Evolutionary conservation across 2,888 invertebrate species (phyloP), one percentile per base, ranked within the genome.

Genomic region (Noctua janthe): DNA sequence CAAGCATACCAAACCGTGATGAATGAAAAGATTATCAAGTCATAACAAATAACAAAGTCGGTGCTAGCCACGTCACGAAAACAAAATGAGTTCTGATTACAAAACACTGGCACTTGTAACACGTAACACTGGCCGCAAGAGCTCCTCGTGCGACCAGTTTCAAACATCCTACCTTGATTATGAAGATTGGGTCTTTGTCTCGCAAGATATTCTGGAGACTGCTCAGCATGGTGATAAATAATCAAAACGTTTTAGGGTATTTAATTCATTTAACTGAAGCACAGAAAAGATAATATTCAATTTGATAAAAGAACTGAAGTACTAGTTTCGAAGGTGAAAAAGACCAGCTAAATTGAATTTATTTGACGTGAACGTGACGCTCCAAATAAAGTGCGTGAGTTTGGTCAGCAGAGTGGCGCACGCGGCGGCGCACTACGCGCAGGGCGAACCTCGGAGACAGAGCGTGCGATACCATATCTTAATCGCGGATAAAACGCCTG

Each of bases 401-500:
- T 43, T n/a, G 74, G 80, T 39, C n/a, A 75, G 78, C 64, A 29
- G 43, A 20, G 54, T 11, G 39, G 73, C 71, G 76, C 56, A 47
- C 69, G 69, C 47, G 69, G 47, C 47, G n/a, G 15, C 71, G 73
- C 80, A 81, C 88, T 77, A 73, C 69, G 66, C 20, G 23, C 47
- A 47, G 20, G 20, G 78, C 66, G 70, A 39, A 29, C 20, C 39
- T 29, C 49, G 49, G 39, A n/a, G 39, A 35, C 71, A 13, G 64
- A 20, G 59, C 43, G 47, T 35, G 81, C 70, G 84, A 84, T 87
- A 87, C 39, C 76, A 23, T 90, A 89, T 87, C 89, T 84, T 83
- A 89, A 86, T 82, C 81, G 78, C 15, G 89, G 89, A 87, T 90
- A 81, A 80, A 64, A 71, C 74, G 74, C n/a, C 54, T 56, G 89